phyloP scores from a whole-genome alignment of 2,888 invertebrate species.

The Acleris literana region DNA sequence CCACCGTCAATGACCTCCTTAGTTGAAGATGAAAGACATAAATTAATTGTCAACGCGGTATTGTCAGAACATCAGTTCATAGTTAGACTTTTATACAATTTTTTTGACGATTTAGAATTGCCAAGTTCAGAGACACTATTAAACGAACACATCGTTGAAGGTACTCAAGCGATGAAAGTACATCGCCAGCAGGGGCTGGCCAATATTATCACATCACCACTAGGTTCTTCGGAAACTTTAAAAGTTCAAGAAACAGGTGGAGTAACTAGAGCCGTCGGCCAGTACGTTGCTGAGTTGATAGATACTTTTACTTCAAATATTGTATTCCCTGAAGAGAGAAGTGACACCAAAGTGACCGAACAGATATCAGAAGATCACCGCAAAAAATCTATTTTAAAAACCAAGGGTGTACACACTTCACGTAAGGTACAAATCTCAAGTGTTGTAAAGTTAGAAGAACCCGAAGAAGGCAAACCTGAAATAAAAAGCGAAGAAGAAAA shows the following conservation, averaged over 20 bases:
- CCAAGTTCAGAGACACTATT: background rate
- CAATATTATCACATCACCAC: background rate
- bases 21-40: conserved; percentile 52
- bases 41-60: conserved; percentile 43
- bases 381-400: background rate
- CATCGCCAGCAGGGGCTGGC: background rate
- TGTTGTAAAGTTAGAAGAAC: background rate
- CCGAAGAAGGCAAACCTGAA: background rate
- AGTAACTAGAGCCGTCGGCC: no score
- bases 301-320: no score
- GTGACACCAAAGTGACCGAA: background rate
- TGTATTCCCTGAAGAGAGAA: background rate
- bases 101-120: conserved; percentile 49
- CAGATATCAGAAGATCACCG: background rate
- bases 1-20: conserved; percentile 51
- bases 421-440: background rate
- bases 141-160: background rate
- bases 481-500: background rate
- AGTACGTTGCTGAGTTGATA: no score
- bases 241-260: no score
- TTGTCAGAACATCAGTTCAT: conserved; percentile 54
- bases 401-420: background rate
- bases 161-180: background rate
- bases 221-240: no score
- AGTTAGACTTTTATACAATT: conserved; percentile 52